A percentile compares a stretch with the other conserved stretches of the same genome.
Evolutionary conservation across 1,140 invertebrate genomes (phyloP).

Genomic region (Schlechtendalia chinensis): DNA sequence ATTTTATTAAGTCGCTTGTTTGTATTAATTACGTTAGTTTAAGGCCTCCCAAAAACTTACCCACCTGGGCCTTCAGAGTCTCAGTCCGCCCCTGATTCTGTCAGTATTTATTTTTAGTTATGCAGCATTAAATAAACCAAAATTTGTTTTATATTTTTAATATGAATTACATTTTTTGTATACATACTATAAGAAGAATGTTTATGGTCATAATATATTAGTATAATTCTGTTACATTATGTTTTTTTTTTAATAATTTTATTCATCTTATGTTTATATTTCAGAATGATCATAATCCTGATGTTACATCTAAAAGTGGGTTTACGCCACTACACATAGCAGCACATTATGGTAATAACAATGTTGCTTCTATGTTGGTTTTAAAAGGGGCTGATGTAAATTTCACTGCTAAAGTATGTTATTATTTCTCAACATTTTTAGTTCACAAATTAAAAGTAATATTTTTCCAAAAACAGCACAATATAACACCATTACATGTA

Average conservation of each 20-base stretch:
- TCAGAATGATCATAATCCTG: slow-evolving; percentile 90
- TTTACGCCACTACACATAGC: slow-evolving; percentile 98
- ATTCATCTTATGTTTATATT: background rate
- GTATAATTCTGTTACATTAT: too few species aligned
- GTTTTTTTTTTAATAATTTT: too few species aligned
- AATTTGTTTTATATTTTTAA: too few species aligned
- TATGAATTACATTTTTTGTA: too few species aligned
- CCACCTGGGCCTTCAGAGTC: too few species aligned
- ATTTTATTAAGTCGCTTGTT: too few species aligned
- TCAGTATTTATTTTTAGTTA: too few species aligned
- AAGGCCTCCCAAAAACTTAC: too few species aligned
- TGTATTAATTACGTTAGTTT: too few species aligned
- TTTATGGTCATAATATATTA: background rate
- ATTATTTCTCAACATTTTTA: background rate
- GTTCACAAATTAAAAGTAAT: slow-evolving; percentile 39
- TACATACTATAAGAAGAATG: too few species aligned
- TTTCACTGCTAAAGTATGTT: slow-evolving; percentile 83
- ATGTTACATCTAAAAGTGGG: slow-evolving; percentile 94
- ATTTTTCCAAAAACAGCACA: slow-evolving; percentile 63
- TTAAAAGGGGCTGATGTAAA: slow-evolving; percentile 94
- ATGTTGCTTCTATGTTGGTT: slow-evolving; percentile 87
- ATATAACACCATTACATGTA: slow-evolving; percentile 89
- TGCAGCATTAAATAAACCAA: too few species aligned
- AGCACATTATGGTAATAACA: slow-evolving; percentile 96
- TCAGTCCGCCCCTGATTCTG: too few species aligned